phyloP scores from a whole-genome alignment of 2,113 vertebrate genomes.

The Macaca fascicularis region DNA sequence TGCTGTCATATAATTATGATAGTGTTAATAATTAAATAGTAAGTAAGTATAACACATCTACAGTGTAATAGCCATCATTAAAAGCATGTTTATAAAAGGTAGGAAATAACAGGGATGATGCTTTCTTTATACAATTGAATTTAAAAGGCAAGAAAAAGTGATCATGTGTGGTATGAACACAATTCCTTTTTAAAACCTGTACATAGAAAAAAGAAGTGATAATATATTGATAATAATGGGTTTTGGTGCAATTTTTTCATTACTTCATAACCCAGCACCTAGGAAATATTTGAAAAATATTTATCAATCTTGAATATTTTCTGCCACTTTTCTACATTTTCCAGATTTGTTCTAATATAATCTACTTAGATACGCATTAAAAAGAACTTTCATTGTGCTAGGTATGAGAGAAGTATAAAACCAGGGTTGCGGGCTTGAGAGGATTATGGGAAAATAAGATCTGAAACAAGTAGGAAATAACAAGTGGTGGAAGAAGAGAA shows the following conservation, averaged over 20 bases:
- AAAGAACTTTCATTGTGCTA: neutral
- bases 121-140: neutral
- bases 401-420: neutral
- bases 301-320: neutral
- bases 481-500: neutral
- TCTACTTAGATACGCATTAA: neutral
- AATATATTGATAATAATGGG: too few species aligned
- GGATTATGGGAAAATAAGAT: neutral
- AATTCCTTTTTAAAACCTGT: neutral
- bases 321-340: neutral
- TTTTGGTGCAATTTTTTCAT: neutral
- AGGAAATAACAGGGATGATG: neutral
- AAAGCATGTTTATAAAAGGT: neutral
- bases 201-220: neutral
- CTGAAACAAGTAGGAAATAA: neutral
- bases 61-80: neutral
- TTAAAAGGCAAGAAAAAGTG: neutral
- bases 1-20: neutral
- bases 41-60: neutral
- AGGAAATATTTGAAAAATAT: neutral
- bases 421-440: neutral
- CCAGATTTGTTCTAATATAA: neutral
- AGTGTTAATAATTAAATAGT: neutral
- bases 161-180: neutral
- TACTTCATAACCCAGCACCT: neutral